Evolutionary conservation across 2,888 invertebrate species (phyloP).

Genomic region (Tridacna crocea): DNA sequence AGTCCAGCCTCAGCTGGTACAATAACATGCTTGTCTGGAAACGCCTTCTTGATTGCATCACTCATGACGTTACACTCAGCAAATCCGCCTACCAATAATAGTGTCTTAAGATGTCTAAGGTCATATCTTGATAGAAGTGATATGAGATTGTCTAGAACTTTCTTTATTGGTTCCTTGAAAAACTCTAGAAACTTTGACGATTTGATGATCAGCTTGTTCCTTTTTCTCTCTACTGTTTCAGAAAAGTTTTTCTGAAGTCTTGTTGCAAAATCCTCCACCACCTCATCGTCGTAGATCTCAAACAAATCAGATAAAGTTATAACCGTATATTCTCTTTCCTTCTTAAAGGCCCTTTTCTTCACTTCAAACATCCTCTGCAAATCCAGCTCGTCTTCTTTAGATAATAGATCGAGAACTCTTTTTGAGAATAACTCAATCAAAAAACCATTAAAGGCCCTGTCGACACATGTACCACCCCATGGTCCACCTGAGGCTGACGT

Average conservation of each 20-base stretch:
- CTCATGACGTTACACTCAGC: slow-evolving; percentile 7
- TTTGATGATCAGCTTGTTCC: not conserved
- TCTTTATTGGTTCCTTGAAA: not conserved
- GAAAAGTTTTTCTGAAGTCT: not conserved
- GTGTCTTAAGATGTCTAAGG: not conserved
- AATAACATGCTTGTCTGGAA: slow-evolving; percentile 20
- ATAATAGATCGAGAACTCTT: slow-evolving; percentile 10
- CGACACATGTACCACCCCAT: slow-evolving; percentile 4
- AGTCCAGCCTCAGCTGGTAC: slow-evolving; percentile 30
- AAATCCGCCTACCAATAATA: slow-evolving; percentile 24
- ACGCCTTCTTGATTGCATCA: not conserved
- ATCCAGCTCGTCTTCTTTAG: slow-evolving; percentile 13
- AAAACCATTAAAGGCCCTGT: not conserved
- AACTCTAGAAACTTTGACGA: not conserved
- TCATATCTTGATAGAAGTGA: not conserved
- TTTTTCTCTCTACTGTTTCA: not conserved
- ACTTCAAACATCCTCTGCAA: slow-evolving; percentile 18
- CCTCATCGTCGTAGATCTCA: slow-evolving; percentile 6
- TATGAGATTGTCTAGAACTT: not conserved
- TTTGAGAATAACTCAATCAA: not conserved
- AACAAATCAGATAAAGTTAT: slow-evolving; percentile 12
- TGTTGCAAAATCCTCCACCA: not conserved
- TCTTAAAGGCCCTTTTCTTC: slow-evolving; percentile 26
- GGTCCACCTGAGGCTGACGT: not conserved
- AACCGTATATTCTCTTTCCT: not conserved